Conservation (phyloP, 2,888 invertebrate genomes). For the Dynastes maya region DNA sequence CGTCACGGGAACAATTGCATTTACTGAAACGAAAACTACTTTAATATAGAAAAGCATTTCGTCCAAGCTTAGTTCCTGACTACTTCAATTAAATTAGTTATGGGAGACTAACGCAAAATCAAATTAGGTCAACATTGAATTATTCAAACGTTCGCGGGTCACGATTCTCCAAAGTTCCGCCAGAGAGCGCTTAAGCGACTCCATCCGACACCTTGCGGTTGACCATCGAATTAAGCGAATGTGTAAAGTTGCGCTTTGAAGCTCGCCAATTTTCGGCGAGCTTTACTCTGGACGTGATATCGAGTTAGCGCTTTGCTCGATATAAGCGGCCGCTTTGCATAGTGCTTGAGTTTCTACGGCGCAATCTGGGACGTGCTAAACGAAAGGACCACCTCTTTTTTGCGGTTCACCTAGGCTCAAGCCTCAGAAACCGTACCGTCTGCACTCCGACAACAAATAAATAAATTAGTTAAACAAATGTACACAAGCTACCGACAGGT, state of each 20-base stretch:
- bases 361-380: constrained; percentile 31
- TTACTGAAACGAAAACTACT: too few relatives aligned
- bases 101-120: not conserved
- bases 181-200: constrained; percentile 10
- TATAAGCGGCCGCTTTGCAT: constrained; percentile 25
- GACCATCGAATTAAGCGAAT: constrained; percentile 50
- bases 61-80: not conserved
- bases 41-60: too few relatives aligned
- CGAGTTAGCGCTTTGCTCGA: constrained; percentile 31
- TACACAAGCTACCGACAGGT: constrained; percentile 3
- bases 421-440: constrained; percentile 12
- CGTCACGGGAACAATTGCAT: too few relatives aligned
- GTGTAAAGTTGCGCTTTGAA: constrained; percentile 49
- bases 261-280: constrained; percentile 35
- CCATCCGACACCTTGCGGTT: constrained; percentile 47
- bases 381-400: constrained; percentile 30
- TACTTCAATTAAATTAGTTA: not conserved
- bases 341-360: not conserved
- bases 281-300: constrained; percentile 32
- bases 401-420: constrained; percentile 24
- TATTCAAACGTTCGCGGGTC: constrained; percentile 31
- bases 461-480: constrained; percentile 28
- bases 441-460: constrained; percentile 12
- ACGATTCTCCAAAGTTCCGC: constrained; percentile 18
- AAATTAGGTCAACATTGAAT: constrained; percentile 25